Conservation (phyloP, 1,140 invertebrate genomes). For the Oryctes rhinoceros region DNA sequence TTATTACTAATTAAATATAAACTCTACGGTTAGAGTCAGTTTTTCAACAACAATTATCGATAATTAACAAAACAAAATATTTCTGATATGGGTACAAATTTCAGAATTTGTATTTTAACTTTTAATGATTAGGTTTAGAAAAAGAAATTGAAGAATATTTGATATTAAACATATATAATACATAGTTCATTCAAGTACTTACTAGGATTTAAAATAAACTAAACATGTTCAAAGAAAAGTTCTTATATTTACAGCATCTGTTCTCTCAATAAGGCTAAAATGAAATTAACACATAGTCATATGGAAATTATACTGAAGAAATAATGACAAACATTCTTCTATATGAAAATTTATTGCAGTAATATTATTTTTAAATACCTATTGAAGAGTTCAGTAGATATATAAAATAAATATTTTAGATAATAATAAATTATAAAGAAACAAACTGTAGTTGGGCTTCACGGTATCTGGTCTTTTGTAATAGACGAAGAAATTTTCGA, state of each 20-base stretch:
- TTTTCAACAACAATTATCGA: neutral
- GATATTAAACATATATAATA: conserved; percentile 2
- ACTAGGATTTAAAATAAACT: conserved; percentile 4
- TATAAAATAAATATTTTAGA: conserved; percentile 28
- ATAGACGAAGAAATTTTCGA: no score
- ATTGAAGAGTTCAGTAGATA: conserved; percentile 1
- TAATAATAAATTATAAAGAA: neutral
- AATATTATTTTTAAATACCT: conserved; percentile 16
- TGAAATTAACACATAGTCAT: neutral
- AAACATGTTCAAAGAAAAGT: neutral
- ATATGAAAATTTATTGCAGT: neutral
- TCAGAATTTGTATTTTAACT: conserved; percentile 20
- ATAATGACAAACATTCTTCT: neutral
- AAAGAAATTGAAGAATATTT: neutral
- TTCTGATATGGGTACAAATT: conserved; percentile 48
- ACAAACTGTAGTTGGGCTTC: conserved; percentile 19
- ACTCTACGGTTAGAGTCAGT: neutral
- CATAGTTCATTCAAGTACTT: conserved; percentile 1
- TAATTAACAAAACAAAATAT: conserved; percentile 40
- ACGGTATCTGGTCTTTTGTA: conserved; percentile 19
- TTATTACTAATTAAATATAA: neutral
- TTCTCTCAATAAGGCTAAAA: neutral
- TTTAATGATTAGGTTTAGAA: neutral
- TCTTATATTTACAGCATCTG: neutral
- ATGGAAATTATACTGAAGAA: neutral